These are phyloP conservation scores for Dicrostonyx torquatus DNA, from an alignment of 2,797 vertebrate species.

Conservation along the genomic window DNA sequence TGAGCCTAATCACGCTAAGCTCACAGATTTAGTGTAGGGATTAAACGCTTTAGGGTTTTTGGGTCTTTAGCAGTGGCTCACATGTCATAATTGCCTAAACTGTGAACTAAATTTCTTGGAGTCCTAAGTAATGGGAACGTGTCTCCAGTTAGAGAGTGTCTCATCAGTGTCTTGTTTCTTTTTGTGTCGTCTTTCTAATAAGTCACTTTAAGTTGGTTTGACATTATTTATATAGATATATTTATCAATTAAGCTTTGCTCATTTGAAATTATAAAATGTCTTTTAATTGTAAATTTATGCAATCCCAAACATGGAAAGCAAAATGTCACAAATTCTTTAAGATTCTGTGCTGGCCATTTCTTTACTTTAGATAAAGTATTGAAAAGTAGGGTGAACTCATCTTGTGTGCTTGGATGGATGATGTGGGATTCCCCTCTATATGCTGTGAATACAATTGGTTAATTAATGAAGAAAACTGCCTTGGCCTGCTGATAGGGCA, in stretches of 20 bases:
- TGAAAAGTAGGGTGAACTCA: neutral
- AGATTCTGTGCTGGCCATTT: too few relatives aligned
- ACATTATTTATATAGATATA: constrained; percentile 11
- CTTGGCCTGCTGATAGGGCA: too few relatives aligned
- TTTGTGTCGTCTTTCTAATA: neutral
- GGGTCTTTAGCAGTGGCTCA: neutral
- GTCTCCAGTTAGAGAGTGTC: neutral
- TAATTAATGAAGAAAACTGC: too few relatives aligned
- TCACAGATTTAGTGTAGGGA: neutral
- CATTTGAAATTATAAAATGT: constrained; percentile 26
- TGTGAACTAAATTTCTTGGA: neutral
- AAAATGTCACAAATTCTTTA: neutral
- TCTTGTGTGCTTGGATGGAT: too few relatives aligned
- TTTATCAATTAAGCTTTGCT: constrained; percentile 1
- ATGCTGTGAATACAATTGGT: too few relatives aligned
- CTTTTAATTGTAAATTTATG: constrained; percentile 23
- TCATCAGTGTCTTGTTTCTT: neutral
- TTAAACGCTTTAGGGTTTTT: neutral
- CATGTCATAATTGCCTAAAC: neutral
- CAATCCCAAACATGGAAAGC: neutral
- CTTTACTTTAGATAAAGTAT: neutral
- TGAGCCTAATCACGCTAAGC: too few relatives aligned
- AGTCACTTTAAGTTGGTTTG: neutral
- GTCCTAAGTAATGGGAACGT: neutral
- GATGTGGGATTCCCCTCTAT: too few relatives aligned